These are phyloP conservation scores for Aphelenchoides fujianensis DNA, from an alignment of 1,140 invertebrate species.

Conservation along the genomic window DNA sequence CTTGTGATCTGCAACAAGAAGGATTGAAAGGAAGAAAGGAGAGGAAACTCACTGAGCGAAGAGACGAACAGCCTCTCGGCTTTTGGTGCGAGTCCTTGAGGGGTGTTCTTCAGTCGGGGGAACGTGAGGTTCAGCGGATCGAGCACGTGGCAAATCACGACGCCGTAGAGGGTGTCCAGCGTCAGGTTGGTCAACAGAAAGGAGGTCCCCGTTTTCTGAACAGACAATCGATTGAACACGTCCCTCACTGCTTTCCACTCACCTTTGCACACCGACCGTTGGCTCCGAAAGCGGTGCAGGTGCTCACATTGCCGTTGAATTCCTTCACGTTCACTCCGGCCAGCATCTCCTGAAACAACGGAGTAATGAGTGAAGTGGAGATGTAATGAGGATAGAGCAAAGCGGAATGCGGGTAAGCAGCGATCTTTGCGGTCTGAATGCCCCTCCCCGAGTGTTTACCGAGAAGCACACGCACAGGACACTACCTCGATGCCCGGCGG, in stretches of 20 bases:
- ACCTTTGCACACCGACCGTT: conserved; percentile 45
- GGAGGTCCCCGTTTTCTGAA: conserved; percentile 28
- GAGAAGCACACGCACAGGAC: too few species aligned
- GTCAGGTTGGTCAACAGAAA: conserved; percentile 44
- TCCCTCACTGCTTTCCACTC: not conserved
- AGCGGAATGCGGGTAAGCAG: too few species aligned
- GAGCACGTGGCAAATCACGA: conserved; percentile 53
- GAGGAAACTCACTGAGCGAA: conserved; percentile 25
- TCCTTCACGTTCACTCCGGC: conserved; percentile 55
- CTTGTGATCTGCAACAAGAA: conserved; percentile 12
- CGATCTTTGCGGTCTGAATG: conserved; percentile 12
- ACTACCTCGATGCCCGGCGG: not conserved
- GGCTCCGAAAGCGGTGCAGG: conserved; percentile 37
- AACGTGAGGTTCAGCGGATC: conserved; percentile 50
- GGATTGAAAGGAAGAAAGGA: conserved; percentile 6
- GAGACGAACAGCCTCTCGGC: conserved; percentile 36
- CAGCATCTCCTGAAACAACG: conserved; percentile 45
- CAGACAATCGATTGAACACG: not conserved
- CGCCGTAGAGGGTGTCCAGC: conserved; percentile 51
- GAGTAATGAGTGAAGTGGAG: not conserved
- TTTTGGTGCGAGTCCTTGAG: conserved; percentile 30
- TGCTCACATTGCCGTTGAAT: conserved; percentile 43
- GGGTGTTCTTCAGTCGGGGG: conserved; percentile 34
- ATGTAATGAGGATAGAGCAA: too few species aligned
- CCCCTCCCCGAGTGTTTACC: too few species aligned